These are phyloP conservation scores for Drosophila neutralis DNA, from an alignment of 2,888 invertebrate species.

Conservation along the genomic window DNA sequence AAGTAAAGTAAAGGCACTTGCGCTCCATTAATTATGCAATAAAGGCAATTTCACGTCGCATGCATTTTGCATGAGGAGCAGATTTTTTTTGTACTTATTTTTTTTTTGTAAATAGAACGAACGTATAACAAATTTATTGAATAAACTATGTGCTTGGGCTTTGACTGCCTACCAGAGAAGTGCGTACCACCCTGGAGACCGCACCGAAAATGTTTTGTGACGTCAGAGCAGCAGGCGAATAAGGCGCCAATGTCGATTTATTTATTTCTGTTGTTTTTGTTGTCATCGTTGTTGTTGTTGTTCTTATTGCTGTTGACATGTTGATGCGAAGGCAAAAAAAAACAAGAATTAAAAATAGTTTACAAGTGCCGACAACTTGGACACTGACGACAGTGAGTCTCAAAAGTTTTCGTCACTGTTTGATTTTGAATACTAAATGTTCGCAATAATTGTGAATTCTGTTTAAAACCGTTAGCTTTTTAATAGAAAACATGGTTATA, in stretches of 20 bases:
- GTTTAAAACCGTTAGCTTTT: neutral
- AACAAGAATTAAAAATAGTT: constrained; percentile 72
- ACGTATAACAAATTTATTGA: constrained; percentile 56
- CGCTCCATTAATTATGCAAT: constrained; percentile 69
- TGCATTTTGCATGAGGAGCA: constrained; percentile 54
- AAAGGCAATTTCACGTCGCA: constrained; percentile 40
- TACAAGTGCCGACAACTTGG: constrained; percentile 65
- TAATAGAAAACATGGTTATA: neutral
- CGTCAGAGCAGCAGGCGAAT: constrained; percentile 54
- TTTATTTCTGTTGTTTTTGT: constrained; percentile 39
- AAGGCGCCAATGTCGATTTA: constrained; percentile 65
- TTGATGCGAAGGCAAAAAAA: constrained; percentile 40
- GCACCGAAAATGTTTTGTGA: constrained; percentile 39
- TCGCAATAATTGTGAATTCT: neutral
- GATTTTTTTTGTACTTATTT: neutral
- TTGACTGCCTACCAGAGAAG: constrained; percentile 17
- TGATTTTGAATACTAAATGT: neutral
- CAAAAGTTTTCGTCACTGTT: neutral
- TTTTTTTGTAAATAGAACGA: constrained; percentile 8
- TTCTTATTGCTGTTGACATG: constrained; percentile 50
- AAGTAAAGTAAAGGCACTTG: constrained; percentile 17
- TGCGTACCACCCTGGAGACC: constrained; percentile 46
- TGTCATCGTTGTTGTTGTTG: constrained; percentile 19
- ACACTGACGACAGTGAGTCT: constrained; percentile 12
- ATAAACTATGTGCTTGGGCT: constrained; percentile 51